A percentile compares a stretch with the other conserved stretches of the same genome.
Evolutionary conservation across 2,113 vertebrate genomes (phyloP).

Genomic region (Dryoscopus gambensis): DNA sequence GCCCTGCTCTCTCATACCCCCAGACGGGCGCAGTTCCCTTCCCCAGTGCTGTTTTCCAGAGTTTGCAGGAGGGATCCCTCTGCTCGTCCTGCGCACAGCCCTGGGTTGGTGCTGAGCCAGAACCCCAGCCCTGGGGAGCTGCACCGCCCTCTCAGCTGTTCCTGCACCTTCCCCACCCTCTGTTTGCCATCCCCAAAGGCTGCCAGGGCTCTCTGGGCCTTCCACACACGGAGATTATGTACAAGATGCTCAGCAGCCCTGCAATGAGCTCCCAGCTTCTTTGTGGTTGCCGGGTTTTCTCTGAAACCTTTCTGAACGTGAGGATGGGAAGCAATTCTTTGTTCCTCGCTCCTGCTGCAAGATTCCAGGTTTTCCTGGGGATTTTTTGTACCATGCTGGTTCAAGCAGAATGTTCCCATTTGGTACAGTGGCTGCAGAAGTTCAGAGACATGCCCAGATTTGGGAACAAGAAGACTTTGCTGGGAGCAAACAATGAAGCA

Average conservation of each 20-base stretch:
- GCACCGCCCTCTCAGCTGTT: background rate
- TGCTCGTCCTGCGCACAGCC: background rate
- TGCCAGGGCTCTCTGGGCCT: background rate
- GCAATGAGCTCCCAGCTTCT: background rate
- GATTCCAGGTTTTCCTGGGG: background rate
- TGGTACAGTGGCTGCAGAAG: background rate
- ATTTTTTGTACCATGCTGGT: background rate
- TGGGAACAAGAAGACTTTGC: background rate
- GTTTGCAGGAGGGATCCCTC: background rate
- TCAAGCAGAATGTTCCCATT: background rate
- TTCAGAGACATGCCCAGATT: background rate
- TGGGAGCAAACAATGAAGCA: background rate
- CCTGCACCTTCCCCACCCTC: background rate
- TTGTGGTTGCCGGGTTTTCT: background rate
- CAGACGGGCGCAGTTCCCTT: background rate
- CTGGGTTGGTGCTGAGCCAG: background rate
- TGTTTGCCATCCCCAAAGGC: background rate
- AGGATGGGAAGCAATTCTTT: background rate
- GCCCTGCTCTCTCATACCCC: background rate
- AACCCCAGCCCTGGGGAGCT: background rate
- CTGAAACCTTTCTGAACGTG: background rate
- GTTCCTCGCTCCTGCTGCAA: background rate
- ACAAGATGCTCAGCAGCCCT: background rate
- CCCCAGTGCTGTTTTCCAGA: background rate
- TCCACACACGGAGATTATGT: background rate